Conservation (phyloP, 2,888 invertebrate genomes). For the Coenonympha arcania region DNA sequence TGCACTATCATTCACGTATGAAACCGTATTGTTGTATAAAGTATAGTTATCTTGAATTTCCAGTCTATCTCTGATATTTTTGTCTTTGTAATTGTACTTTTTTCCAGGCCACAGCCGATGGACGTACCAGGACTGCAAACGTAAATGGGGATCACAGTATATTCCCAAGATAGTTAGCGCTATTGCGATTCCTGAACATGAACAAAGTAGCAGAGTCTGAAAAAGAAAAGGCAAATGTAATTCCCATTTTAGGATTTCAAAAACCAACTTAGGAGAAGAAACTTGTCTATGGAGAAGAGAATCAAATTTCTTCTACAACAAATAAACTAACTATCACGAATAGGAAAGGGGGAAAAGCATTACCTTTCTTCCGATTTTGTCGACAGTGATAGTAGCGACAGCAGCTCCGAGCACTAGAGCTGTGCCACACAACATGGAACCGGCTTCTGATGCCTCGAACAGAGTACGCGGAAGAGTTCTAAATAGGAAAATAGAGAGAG, state of each 20-base stretch:
- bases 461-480: conserved; percentile 48
- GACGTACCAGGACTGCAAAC: conserved; percentile 53
- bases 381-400: conserved; percentile 54
- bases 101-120: conserved; percentile 50
- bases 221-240: conserved; percentile 23
- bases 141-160: conserved; percentile 61
- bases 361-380: conserved; percentile 63
- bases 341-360: too few relatives aligned
- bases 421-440: conserved; percentile 57
- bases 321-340: neutral
- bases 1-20: conserved; percentile 22
- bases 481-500: conserved; percentile 19
- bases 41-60: conserved; percentile 28
- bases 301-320: neutral
- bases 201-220: conserved; percentile 61
- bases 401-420: conserved; percentile 63
- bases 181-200: conserved; percentile 63
- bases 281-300: too few relatives aligned
- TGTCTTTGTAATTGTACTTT: conserved; percentile 37
- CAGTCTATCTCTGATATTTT: conserved; percentile 30
- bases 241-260: neutral
- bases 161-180: conserved; percentile 57
- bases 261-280: too few relatives aligned
- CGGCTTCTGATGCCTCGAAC: conserved; percentile 55
- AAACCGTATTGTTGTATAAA: conserved; percentile 29